Conservation (phyloP, 2,888 invertebrate species). For the Myopa testacea region DNA sequence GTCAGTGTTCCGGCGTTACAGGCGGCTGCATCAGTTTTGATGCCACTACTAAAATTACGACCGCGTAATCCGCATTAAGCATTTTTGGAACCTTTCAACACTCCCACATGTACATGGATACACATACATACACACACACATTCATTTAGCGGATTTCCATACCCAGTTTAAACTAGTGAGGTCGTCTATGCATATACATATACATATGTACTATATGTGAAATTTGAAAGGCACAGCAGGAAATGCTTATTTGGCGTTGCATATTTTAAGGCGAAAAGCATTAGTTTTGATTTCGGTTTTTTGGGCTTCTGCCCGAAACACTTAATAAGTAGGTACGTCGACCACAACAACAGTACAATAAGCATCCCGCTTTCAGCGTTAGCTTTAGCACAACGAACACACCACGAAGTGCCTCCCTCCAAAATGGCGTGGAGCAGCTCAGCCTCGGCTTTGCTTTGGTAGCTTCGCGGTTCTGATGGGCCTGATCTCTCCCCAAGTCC, state of each 20-base stretch:
- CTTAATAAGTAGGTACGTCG: not conserved
- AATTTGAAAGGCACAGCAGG: not conserved
- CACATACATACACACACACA: not conserved
- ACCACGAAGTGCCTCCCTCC: no score
- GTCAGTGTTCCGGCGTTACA: not conserved
- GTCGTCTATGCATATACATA: not conserved
- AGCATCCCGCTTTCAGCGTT: no score
- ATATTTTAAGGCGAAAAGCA: constrained; percentile 32
- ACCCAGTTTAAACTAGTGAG: no score
- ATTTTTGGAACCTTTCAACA: constrained; percentile 15
- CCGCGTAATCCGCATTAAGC: constrained; percentile 33
- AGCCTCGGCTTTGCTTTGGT: not conserved
- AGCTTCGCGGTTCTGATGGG: no score
- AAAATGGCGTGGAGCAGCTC: not conserved
- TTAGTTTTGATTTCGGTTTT: constrained; percentile 26
- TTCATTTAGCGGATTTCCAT: no score
- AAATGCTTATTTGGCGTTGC: constrained; percentile 25
- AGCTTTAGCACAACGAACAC: no score
- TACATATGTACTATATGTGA: not conserved
- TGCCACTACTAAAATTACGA: constrained; percentile 18
- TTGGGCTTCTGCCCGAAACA: not conserved
- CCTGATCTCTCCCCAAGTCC: not conserved
- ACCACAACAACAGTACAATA: not conserved
- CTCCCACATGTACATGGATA: not conserved
- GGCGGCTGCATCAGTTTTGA: not conserved